phyloP scores from a whole-genome alignment of 2,113 vertebrate genomes.

The Capricornis sumatraensis region DNA sequence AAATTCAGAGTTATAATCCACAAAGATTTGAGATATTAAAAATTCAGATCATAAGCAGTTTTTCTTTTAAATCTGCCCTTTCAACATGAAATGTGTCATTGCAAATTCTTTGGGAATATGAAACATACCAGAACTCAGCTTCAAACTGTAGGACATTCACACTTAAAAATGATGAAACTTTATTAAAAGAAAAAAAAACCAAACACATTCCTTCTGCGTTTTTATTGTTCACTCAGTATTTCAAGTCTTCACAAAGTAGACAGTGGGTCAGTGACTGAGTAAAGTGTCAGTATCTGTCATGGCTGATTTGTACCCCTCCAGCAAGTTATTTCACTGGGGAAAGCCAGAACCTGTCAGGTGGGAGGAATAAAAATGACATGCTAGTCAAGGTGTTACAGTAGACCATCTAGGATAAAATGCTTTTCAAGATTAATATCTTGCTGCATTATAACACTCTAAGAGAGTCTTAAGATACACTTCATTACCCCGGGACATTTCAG shows the following conservation, averaged over 20 bases:
- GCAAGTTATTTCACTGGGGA: neutral
- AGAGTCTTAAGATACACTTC: neutral
- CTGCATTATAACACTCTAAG: neutral
- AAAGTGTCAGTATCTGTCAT: neutral
- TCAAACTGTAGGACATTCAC: neutral
- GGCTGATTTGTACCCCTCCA: neutral
- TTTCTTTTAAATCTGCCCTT: neutral
- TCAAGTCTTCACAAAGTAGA: neutral
- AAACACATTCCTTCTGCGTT: neutral
- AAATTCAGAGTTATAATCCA: neutral
- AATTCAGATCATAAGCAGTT: neutral
- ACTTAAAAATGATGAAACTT: neutral
- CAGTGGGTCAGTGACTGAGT: neutral
- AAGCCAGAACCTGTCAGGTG: neutral
- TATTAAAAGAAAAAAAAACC: neutral
- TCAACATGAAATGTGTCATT: neutral
- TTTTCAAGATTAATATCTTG: conserved; percentile 32
- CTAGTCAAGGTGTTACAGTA: neutral
- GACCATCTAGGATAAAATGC: neutral
- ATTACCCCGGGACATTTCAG: neutral
- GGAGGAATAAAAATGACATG: neutral
- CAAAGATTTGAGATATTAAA: neutral
- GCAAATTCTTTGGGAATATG: neutral
- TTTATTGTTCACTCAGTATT: neutral
- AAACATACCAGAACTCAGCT: neutral